phyloP scores from a whole-genome alignment of 2,888 invertebrate genomes.

The Tyria jacobaeae region DNA sequence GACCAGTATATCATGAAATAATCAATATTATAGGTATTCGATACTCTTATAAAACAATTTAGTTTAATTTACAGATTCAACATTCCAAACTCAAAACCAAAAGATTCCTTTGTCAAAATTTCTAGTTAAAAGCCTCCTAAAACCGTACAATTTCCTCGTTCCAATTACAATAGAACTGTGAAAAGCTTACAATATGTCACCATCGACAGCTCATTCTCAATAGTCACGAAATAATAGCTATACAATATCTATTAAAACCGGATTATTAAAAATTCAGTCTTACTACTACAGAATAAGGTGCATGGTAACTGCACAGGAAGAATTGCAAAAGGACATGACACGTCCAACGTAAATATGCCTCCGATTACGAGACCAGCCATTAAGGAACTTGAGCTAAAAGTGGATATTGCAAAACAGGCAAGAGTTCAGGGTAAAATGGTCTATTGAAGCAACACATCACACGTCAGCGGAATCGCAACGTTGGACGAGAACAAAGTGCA shows the following conservation, averaged over 20 bases:
- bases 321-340: conserved; percentile 50
- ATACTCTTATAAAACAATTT: background rate
- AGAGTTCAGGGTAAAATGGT: conserved; percentile 59
- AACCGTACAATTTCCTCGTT: conserved; percentile 54
- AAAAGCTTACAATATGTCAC: conserved; percentile 83
- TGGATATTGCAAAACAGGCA: conserved; percentile 29
- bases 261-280: conserved; percentile 47
- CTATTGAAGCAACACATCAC: conserved; percentile 70
- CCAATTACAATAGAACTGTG: conserved; percentile 69
- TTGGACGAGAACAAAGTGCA: conserved; percentile 77
- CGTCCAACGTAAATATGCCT: conserved; percentile 61
- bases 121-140: conserved; percentile 37
- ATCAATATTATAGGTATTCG: background rate
- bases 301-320: conserved; percentile 36
- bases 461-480: conserved; percentile 78
- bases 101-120: background rate
- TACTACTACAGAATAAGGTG: conserved; percentile 35
- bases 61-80: background rate
- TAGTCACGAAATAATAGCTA: conserved; percentile 75
- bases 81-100: conserved; percentile 21
- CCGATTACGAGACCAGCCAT: conserved; percentile 34
- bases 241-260: conserved; percentile 16
- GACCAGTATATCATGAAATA: too few species aligned
- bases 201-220: conserved; percentile 79
- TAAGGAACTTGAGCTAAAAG: conserved; percentile 10